Evolutionary conservation across 2,113 vertebrate species (phyloP), one percentile per base, ranked within the genome.

Genomic region (Seriola aureovittata): DNA sequence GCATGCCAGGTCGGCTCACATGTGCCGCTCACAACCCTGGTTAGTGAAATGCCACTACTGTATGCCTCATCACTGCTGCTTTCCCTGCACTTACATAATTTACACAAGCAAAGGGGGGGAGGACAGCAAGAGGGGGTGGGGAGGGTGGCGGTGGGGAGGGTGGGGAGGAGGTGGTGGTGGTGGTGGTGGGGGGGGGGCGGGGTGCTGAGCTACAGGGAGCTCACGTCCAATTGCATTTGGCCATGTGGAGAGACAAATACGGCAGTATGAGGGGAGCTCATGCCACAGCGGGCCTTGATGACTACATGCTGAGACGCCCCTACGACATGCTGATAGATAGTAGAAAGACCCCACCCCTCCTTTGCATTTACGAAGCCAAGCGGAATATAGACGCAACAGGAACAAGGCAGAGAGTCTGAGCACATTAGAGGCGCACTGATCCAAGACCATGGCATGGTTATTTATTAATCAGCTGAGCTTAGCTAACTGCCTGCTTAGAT

Each of bases 401-500:
- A 92, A 91, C 87, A 90, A 90, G 77, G 88, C 86, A 71, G 64
- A 88, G 88, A 90, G 89, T 94, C 91, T 77, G 79, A 89, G 91
- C 79, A 89, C 90, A 93, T 94, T 93, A 94, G 89, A 89, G 84
- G 82, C 83, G 88, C 89, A 86, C 83, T 88, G 92, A 93, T 93
- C 91, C 88, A 87, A 84, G 89, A 91, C 91, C 71, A 42, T 87
- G 91, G 86, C 87, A 81, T 90, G 85, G 75, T 95, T 93, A 93
- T 94, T 95, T 94, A 94, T 94, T 95, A 92, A 95, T 93, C 88
- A 93, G 92, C 89, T 92, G 88, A 92, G 92, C 93, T 92, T 84
- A 89, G 92, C 90, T 92, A 93, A 93, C 91, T 91, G 92, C 91
- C 93, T 85, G 86, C 86, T 92, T 74, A 89, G 87, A 91, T 93